A percentile compares a stretch with the other conserved stretches of the same genome.
These are phyloP conservation scores for Yponomeuta sedellus DNA, from an alignment of 2,888 invertebrate species.

Conservation along the genomic window DNA sequence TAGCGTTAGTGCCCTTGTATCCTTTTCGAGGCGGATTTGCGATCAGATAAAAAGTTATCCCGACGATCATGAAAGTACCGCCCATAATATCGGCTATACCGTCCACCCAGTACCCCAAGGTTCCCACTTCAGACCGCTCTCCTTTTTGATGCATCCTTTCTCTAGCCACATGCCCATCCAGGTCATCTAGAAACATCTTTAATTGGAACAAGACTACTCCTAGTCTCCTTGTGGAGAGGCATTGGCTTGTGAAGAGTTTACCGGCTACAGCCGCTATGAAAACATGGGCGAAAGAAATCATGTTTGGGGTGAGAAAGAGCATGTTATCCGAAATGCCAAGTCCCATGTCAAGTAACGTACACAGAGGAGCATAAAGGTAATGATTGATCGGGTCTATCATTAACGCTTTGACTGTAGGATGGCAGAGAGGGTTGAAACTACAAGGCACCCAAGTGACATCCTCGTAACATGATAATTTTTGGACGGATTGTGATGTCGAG, in stretches of 20 bases:
- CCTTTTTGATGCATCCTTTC: slow-evolving; percentile 84
- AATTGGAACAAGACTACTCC: slow-evolving; percentile 88
- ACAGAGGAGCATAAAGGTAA: slow-evolving; percentile 87
- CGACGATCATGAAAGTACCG: slow-evolving; percentile 82
- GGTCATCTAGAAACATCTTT: slow-evolving; percentile 88
- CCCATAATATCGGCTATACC: slow-evolving; percentile 89
- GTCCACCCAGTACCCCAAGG: slow-evolving; percentile 88
- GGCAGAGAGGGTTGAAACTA: slow-evolving; percentile 83
- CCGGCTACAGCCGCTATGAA: slow-evolving; percentile 84
- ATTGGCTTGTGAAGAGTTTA: slow-evolving; percentile 84
- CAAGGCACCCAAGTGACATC: slow-evolving; percentile 80
- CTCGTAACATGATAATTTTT: slow-evolving; percentile 53
- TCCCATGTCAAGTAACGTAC: slow-evolving; percentile 82
- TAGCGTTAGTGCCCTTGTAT: slow-evolving; percentile 79
- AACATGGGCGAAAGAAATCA: slow-evolving; percentile 88
- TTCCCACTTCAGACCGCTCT: slow-evolving; percentile 87
- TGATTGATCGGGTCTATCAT: slow-evolving; percentile 90
- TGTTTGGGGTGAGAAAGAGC: slow-evolving; percentile 85
- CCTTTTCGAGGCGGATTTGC: slow-evolving; percentile 85
- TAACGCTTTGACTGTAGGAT: slow-evolving; percentile 88
- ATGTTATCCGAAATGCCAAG: slow-evolving; percentile 78
- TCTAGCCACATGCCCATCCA: slow-evolving; percentile 92
- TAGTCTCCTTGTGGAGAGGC: slow-evolving; percentile 81
- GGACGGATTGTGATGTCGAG: slow-evolving; percentile 39
- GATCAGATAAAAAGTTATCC: slow-evolving; percentile 81